Base-by-base conservation (phyloP, 1,140 invertebrate species). In the Mizuhopecten yessoensis region DNA sequence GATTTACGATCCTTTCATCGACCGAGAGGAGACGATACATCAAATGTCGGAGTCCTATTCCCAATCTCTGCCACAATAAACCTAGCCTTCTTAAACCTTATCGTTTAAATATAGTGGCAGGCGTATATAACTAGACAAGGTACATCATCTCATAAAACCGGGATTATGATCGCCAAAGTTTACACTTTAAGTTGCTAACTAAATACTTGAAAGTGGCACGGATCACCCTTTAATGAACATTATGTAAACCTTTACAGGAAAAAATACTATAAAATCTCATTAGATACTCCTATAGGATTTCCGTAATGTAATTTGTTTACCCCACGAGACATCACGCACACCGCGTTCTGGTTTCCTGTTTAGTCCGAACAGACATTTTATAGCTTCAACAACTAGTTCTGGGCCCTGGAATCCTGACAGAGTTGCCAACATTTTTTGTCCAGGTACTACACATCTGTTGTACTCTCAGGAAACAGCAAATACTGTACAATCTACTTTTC, bases 161-260 rank as follows among this genome's bases (percentile, higher is more conserved):
- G 57, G 57, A 75, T 75, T 75, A 75, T 75, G n/a, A 75, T 75
- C 57, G 57, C 57, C 23, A 9, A 75, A 75, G 57, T 75, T 75
- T 75, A 75, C 57, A 17, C 57, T 75, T 75, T 5, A 75, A n/a
- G 57, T 29, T 29, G 57, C 57, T 75, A 75, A 75, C 23, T 75
- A 75, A 75, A 75, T 75, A 75, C 57, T 75, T 75, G 57, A 75
- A 75, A 75, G 57, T 75, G 57, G 20, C 57, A 75, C 57, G 57
- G 57, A 75, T n/a, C 57, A 75, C 57, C 29, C 57, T 75, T 75
- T 75, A 75, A 75, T 75, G 57, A 75, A 75, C 57, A 75, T 75
- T 75, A 75, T 75, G 57, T 75, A 75, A 75, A 75, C 57, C 17
- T 75, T 75, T 75, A 75, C 57, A 75, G 57, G 57, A 75, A 75